Evolutionary conservation across 2,888 invertebrate genomes (phyloP).

Genomic region (Dynastes tityus): DNA sequence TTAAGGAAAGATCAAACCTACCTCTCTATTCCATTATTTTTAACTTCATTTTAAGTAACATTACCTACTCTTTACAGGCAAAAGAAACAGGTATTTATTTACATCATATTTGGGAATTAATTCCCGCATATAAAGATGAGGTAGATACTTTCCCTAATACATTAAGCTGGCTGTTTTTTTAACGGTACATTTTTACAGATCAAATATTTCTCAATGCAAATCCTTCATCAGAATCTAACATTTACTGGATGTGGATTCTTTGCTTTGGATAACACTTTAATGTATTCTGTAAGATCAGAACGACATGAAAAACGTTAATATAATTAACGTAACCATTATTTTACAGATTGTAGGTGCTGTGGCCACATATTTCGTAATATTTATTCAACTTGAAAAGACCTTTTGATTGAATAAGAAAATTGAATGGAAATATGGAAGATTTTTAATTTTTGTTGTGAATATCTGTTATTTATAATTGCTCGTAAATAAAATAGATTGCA

Average conservation of each 20-base stretch:
- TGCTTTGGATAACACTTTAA: slow-evolving; percentile 57
- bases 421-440: no score
- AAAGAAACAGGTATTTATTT: slow-evolving; percentile 56
- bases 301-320: neutral
- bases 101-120: slow-evolving; percentile 55
- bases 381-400: slow-evolving; percentile 52
- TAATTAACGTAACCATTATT: neutral
- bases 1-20: no score
- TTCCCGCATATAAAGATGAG: slow-evolving; percentile 52
- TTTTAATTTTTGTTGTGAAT: no score
- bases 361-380: slow-evolving; percentile 54
- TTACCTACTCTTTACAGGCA: slow-evolving; percentile 52
- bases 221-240: slow-evolving; percentile 57
- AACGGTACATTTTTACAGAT: slow-evolving; percentile 54
- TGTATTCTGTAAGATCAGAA: slow-evolving; percentile 57
- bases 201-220: slow-evolving; percentile 59
- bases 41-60: neutral
- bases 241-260: slow-evolving; percentile 60
- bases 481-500: no score
- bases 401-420: neutral
- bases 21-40: neutral
- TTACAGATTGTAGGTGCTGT: slow-evolving; percentile 49
- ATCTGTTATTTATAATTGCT: no score
- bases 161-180: neutral
- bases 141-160: slow-evolving; percentile 49